Percentiles rank a stretch among this genome's conserved stretches.
Evolutionary conservation across 2,113 vertebrate genomes (phyloP).

Genomic region (Raja brachyura): DNA sequence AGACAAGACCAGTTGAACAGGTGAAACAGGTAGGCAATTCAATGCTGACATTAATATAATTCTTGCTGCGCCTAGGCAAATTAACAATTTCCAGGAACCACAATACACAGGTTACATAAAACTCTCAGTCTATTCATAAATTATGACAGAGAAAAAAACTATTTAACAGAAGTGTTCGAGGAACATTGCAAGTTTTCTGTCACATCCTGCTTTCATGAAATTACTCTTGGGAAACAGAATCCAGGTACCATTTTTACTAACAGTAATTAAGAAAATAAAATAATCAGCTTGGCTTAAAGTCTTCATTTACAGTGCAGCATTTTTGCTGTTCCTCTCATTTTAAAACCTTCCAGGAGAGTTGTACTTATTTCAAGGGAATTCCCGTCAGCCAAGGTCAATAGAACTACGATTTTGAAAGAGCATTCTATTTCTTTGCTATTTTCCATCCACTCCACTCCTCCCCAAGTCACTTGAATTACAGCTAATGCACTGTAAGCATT

Average conservation of each 20-base stretch:
- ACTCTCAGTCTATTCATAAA: neutral
- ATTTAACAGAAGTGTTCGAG: neutral
- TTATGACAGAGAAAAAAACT: neutral
- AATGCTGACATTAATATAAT: neutral
- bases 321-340: neutral
- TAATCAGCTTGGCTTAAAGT: neutral
- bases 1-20: neutral
- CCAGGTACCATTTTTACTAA: neutral
- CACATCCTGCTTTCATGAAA: neutral
- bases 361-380: neutral
- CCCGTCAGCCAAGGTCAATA: neutral
- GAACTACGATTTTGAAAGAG: neutral
- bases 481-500: neutral
- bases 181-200: neutral
- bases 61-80: neutral
- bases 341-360: slow-evolving; percentile 5
- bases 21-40: neutral
- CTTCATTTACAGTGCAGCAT: neutral
- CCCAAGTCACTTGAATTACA: neutral
- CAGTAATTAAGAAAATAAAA: neutral
- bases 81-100: neutral
- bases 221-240: neutral
- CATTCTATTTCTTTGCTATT: neutral
- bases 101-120: neutral
- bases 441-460: neutral